Percentiles rank a stretch among this genome's conserved stretches.
phyloP scores from a whole-genome alignment of 2,888 invertebrate species.

The Scaptodrosophila latifasciaeformis region DNA sequence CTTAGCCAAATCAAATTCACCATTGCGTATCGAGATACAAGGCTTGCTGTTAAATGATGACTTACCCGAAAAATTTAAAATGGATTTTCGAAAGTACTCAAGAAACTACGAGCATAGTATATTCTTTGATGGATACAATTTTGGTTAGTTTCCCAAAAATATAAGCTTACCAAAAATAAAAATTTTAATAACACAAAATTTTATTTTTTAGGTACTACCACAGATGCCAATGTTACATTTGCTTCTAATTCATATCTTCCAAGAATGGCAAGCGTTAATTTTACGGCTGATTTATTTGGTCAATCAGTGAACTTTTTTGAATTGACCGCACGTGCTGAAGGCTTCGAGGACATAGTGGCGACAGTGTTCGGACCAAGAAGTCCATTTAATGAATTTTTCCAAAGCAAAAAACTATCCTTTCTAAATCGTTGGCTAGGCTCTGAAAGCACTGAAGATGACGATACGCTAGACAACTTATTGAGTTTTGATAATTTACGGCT shows the following conservation, averaged over 20 bases:
- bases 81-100: conserved; percentile 92
- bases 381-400: conserved; percentile 79
- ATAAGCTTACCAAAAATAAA: no score
- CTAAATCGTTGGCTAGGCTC: conserved; percentile 67
- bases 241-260: conserved; percentile 91
- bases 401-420: conserved; percentile 76
- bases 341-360: conserved; percentile 90
- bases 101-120: conserved; percentile 91
- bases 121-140: conserved; percentile 91
- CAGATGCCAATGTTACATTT: conserved; percentile 88
- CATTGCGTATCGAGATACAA: conserved; percentile 89
- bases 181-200: neutral
- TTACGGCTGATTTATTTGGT: conserved; percentile 91
- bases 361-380: conserved; percentile 88
- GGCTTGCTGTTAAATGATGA: conserved; percentile 87
- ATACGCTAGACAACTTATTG: conserved; percentile 63
- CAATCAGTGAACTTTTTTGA: conserved; percentile 86
- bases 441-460: conserved; percentile 67
- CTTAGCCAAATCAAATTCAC: conserved; percentile 88
- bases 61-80: conserved; percentile 86
- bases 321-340: conserved; percentile 88
- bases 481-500: conserved; percentile 68
- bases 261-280: conserved; percentile 84
- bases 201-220: conserved; percentile 79
- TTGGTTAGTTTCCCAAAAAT: conserved; percentile 79